phyloP scores from a whole-genome alignment of 2,888 invertebrate species.

The Calliopum simillimum region DNA sequence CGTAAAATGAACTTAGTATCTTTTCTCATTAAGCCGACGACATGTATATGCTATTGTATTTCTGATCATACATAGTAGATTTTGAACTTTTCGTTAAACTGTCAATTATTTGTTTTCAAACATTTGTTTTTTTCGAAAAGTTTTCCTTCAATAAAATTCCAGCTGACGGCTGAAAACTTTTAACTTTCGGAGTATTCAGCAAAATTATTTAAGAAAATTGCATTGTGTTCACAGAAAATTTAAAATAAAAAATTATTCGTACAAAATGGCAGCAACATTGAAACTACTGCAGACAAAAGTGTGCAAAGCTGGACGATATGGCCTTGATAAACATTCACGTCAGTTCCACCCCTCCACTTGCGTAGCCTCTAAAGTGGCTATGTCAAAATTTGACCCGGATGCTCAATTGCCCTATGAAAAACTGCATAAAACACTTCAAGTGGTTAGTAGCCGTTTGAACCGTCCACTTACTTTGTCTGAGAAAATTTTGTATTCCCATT shows the following conservation, averaged over 20 bases:
- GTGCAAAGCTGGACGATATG: constrained; percentile 64
- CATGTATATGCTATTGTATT: no score
- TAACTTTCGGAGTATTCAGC: constrained; percentile 38
- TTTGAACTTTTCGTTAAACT: no score
- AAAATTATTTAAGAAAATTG: constrained; percentile 1
- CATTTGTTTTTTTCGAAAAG: no score
- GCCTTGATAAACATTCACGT: constrained; percentile 78
- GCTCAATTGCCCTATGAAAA: constrained; percentile 88
- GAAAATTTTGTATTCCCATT: constrained; percentile 96
- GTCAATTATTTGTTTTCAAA: no score
- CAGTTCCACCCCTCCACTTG: constrained; percentile 85
- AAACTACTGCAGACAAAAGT: constrained; percentile 63
- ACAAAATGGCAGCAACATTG: constrained; percentile 60
- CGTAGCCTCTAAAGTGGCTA: constrained; percentile 86
- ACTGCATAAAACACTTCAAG: constrained; percentile 78
- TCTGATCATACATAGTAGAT: no score
- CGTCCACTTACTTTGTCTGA: constrained; percentile 96
- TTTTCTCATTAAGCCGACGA: no score
- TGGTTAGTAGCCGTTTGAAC: constrained; percentile 88
- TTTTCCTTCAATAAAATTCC: no score
- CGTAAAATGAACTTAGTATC: no score
- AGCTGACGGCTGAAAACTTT: no score
- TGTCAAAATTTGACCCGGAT: constrained; percentile 91
- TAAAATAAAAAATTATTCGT: not conserved
- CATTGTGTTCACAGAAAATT: not conserved